A percentile compares a stretch with the other conserved stretches of the same genome.
Conservation (phyloP, 1,140 invertebrate genomes). For the Ceratosolen fusciceps region DNA sequence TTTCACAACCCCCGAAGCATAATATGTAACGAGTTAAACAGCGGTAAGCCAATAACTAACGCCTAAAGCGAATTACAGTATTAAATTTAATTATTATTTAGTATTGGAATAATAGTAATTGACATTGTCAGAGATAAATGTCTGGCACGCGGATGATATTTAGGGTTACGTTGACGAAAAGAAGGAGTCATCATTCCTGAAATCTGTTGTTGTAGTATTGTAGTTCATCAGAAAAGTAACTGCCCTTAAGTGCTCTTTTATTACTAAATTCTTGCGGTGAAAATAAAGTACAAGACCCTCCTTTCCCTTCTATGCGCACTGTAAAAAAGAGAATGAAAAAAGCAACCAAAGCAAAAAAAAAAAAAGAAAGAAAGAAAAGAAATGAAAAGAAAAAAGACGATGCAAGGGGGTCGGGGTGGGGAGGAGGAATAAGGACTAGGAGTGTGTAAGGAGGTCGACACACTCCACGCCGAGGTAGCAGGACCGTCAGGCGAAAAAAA, state of each 20-base stretch:
- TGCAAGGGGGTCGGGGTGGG: too few species aligned
- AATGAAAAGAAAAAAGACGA: too few species aligned
- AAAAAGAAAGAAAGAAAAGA: too few species aligned
- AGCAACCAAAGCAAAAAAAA: too few species aligned
- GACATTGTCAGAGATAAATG: not conserved
- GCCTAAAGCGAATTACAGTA: too few species aligned
- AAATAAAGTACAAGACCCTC: constrained; percentile 30
- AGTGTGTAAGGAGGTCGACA: constrained; percentile 27
- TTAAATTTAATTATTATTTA: too few species aligned
- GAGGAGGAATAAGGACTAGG: not conserved
- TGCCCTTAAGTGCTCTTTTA: constrained; percentile 37
- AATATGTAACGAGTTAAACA: too few species aligned
- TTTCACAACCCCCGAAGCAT: too few species aligned
- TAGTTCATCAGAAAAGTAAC: constrained; percentile 18
- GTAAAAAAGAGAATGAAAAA: not conserved
- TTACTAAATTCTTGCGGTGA: constrained; percentile 42
- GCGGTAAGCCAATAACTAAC: too few species aligned
- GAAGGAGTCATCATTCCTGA: not conserved
- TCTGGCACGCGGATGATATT: not conserved
- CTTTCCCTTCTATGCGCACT: constrained; percentile 14
- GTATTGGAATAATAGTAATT: too few species aligned
- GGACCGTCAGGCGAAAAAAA: constrained; percentile 7
- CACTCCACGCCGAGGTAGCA: constrained; percentile 2
- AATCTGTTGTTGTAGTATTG: constrained; percentile 25
- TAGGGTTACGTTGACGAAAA: not conserved